These are phyloP conservation scores for Alloscopus bannaensis DNA, from an alignment of 2,888 invertebrate species.

Conservation along the genomic window DNA sequence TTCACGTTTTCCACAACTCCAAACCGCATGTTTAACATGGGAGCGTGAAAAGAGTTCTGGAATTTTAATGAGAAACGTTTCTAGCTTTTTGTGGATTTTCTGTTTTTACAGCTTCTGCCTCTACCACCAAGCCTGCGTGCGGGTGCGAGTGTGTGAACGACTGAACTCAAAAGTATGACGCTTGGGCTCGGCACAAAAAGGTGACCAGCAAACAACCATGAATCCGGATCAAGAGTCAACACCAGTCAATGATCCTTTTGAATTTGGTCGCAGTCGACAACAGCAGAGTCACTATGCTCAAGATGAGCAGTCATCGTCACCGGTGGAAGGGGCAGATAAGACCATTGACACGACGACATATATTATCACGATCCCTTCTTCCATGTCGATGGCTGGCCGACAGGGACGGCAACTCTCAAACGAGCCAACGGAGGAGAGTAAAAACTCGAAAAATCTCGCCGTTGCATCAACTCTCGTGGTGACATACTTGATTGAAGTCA, in stretches of 20 bases:
- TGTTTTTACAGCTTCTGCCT: too few relatives aligned
- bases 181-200: slow-evolving; percentile 15
- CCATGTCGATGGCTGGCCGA: slow-evolving; percentile 13
- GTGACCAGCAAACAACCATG: slow-evolving; percentile 38
- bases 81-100: slow-evolving; percentile 36
- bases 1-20: neutral
- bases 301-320: neutral
- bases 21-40: slow-evolving; percentile 32
- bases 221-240: slow-evolving; percentile 46
- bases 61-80: slow-evolving; percentile 59
- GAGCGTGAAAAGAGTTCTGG: slow-evolving; percentile 39
- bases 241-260: slow-evolving; percentile 32
- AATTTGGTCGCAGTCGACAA: slow-evolving; percentile 14
- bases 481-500: slow-evolving; percentile 72
- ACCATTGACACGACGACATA: slow-evolving; percentile 8
- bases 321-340: slow-evolving; percentile 17
- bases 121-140: too few relatives aligned
- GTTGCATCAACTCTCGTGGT: slow-evolving; percentile 71
- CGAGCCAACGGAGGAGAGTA: slow-evolving; percentile 22
- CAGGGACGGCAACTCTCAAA: slow-evolving; percentile 46
- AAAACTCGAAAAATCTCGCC: slow-evolving; percentile 61
- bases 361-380: slow-evolving; percentile 28
- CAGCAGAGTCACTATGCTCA: slow-evolving; percentile 38
- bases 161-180: slow-evolving; percentile 27
- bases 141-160: too few relatives aligned